Evolutionary conservation across 2,888 invertebrate genomes (phyloP), one percentile per base, ranked within the genome.

Genomic region (Thymelicus lineola): DNA sequence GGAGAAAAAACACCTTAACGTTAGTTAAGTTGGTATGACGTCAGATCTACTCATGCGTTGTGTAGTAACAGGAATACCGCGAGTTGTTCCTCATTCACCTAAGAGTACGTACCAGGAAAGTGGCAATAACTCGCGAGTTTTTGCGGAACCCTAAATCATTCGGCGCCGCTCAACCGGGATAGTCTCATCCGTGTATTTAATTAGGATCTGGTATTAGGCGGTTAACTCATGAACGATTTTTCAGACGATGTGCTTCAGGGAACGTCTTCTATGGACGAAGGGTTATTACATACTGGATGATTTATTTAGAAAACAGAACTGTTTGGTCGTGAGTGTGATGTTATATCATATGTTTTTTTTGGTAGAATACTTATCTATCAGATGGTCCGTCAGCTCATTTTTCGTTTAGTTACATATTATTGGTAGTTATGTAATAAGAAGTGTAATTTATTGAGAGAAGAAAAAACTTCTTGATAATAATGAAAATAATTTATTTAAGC

Each of bases 181-280:
- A 85, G 83, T 83, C 83, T 86, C 84, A 84, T 83, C 84, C 83
- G 77, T 80, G 82, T 82, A 80, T 80, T 84, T 84, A 81, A 80
- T 85, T 86, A 82, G 85, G 85, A 87, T 85, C 82, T 82, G 79
- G 78, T 76, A 74, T 82, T 77, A 85, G 84, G 85, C 77, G 62
- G 64, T 14, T 62, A 76, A 70, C 75, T 80, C 46, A 78, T 71
- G 55, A 20, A 35, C 76, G 77, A 75, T 70, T 74, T 46, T 7
- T 28, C 1, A 28, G 12, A 42, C 42, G 4, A 42, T 12, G 42
- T 12, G 12, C 10, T 42, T 0, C 42, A 42, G 42, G 42, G 42
- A 42, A 42, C 42, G 12, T 10, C 12, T 3, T 42, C 12, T 42
- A 12, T 42, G 12, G 0, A 2, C 28, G 28, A 28, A 28, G 5